Conservation (phyloP, 2,888 invertebrate species). For the Zhuqinia jingwanae region DNA sequence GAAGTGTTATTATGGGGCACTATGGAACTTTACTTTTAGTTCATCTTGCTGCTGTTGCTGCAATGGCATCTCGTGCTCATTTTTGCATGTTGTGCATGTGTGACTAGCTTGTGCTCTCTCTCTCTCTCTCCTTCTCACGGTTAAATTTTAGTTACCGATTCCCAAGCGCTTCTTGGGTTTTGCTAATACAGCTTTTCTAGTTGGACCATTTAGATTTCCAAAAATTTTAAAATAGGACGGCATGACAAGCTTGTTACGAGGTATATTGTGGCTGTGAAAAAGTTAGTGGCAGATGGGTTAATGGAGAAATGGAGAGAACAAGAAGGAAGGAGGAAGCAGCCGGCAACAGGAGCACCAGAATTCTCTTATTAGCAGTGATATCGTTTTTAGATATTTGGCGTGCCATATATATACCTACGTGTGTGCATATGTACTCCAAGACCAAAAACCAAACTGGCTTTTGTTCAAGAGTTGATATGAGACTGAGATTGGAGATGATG, state of each 20-base stretch:
- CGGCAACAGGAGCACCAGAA: conserved; percentile 5
- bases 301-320: background rate
- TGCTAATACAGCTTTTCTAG: background rate
- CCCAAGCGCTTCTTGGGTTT: too few species aligned
- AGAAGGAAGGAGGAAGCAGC: background rate
- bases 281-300: background rate
- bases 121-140: too few species aligned
- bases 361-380: too few species aligned
- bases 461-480: conserved; percentile 29
- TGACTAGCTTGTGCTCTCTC: background rate
- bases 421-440: too few species aligned
- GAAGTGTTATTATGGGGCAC: too few species aligned
- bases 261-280: background rate
- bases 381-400: too few species aligned
- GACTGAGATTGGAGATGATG: conserved; percentile 10
- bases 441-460: conserved; percentile 11
- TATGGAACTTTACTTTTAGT: too few species aligned
- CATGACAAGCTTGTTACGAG: conserved; percentile 13
- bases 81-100: background rate
- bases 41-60: too few species aligned
- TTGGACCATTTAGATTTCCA: conserved; percentile 34
- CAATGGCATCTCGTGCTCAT: too few species aligned
- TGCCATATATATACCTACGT: too few species aligned
- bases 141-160: too few species aligned
- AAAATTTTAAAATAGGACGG: background rate